Conservation (phyloP, 2,113 vertebrate genomes). For the Empidonax traillii region DNA sequence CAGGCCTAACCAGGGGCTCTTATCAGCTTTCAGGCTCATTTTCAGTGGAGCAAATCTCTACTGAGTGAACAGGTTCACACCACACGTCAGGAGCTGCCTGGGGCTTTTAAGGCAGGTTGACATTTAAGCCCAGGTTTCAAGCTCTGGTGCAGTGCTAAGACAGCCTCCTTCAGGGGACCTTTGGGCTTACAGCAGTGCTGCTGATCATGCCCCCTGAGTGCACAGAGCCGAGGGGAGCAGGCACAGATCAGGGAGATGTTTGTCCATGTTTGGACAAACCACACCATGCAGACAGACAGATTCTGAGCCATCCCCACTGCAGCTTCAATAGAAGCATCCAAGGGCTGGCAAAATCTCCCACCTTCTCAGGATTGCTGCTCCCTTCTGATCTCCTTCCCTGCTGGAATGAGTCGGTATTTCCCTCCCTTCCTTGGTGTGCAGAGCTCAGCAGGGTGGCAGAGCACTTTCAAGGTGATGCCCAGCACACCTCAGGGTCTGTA, state of each 20-base stretch:
- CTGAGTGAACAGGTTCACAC: not conserved
- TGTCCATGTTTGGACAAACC: not conserved
- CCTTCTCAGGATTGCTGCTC: not conserved
- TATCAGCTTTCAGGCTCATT: conserved; percentile 37
- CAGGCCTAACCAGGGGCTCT: not conserved
- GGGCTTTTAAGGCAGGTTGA: not conserved
- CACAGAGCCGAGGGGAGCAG: not conserved
- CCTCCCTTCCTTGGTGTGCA: not conserved
- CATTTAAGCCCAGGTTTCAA: not conserved
- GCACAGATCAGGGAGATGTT: not conserved
- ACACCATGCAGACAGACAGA: not conserved
- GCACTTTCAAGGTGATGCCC: not conserved
- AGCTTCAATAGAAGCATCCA: not conserved
- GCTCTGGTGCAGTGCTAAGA: not conserved
- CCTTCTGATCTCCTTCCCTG: not conserved
- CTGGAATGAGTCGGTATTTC: not conserved
- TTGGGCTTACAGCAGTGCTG: not conserved
- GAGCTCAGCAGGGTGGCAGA: not conserved
- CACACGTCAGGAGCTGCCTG: not conserved
- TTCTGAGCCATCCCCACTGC: not conserved
- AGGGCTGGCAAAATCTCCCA: not conserved
- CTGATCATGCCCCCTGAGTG: not conserved
- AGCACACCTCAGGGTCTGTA: not conserved
- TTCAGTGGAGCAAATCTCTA: not conserved
- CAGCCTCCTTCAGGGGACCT: not conserved